Evolutionary conservation across 2,113 vertebrate genomes (phyloP).

Genomic region (Pseudopodoces humilis): DNA sequence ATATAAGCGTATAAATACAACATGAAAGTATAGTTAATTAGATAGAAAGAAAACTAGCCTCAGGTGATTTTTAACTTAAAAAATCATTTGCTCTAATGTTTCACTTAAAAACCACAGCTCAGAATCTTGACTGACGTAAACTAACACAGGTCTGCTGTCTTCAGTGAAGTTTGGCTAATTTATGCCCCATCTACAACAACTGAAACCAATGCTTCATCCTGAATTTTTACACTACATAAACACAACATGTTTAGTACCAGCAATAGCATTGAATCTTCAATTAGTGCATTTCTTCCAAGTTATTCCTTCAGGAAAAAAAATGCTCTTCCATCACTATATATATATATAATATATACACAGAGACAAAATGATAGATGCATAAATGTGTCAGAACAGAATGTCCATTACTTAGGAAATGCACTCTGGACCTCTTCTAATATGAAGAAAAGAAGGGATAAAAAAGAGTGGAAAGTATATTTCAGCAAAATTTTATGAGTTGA

Average conservation of each 20-base stretch:
- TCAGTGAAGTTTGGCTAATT: neutral
- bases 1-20: neutral
- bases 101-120: neutral
- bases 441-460: neutral
- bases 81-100: neutral
- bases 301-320: neutral
- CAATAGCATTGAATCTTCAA: neutral
- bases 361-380: neutral
- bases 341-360: neutral
- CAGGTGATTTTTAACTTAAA: neutral
- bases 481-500: slow-evolving; percentile 51
- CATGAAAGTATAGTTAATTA: neutral
- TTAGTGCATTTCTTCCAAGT: neutral
- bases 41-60: neutral
- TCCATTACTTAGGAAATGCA: neutral
- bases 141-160: neutral
- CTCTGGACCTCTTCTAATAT: slow-evolving; percentile 17
- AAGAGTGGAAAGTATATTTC: slow-evolving; percentile 28
- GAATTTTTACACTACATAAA: slow-evolving; percentile 11
- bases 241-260: neutral
- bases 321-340: neutral
- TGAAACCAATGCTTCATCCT: slow-evolving; percentile 3
- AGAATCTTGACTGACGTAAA: neutral
- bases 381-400: neutral
- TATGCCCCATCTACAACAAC: neutral